A percentile compares a stretch with the other conserved stretches of the same genome.
These are phyloP conservation scores for Lottia scabra DNA, from an alignment of 2,888 invertebrate genomes.

Conservation along the genomic window DNA sequence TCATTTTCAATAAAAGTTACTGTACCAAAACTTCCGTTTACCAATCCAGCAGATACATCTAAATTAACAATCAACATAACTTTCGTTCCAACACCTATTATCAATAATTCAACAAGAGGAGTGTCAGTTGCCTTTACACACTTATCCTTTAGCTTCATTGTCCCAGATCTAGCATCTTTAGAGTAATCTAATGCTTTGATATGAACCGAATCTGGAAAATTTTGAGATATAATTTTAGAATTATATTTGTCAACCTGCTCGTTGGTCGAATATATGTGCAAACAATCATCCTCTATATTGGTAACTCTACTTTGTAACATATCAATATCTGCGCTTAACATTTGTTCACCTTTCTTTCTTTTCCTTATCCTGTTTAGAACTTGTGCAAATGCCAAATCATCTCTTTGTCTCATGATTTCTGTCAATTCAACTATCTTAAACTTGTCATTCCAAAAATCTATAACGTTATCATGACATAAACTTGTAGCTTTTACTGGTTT, in stretches of 20 bases:
- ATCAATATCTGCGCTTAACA: background rate
- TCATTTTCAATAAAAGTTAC: too few relatives aligned
- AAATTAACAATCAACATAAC: conserved; percentile 15
- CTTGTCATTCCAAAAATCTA: too few relatives aligned
- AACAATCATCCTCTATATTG: background rate
- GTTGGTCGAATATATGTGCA: conserved; percentile 11
- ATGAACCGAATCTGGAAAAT: background rate
- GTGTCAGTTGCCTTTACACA: too few relatives aligned
- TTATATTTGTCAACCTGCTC: conserved; percentile 7
- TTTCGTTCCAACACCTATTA: conserved; percentile 14
- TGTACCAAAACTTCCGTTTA: too few relatives aligned
- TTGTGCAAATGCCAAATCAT: background rate
- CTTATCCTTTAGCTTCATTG: too few relatives aligned
- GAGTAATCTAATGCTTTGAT: conserved; percentile 6
- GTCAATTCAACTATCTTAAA: too few relatives aligned
- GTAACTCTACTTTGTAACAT: background rate
- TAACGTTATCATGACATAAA: too few relatives aligned
- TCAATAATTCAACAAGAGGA: too few relatives aligned
- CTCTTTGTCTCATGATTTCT: background rate
- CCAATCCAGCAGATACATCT: conserved; percentile 17
- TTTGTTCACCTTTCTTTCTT: background rate
- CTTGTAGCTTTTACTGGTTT: too few relatives aligned
- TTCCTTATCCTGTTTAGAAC: conserved; percentile 10
- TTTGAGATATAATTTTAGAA: background rate
- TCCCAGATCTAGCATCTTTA: too few relatives aligned